Percentiles rank a stretch among this genome's conserved stretches.
Conservation (phyloP, 2,113 vertebrate species). For the Anguilla japonica region DNA sequence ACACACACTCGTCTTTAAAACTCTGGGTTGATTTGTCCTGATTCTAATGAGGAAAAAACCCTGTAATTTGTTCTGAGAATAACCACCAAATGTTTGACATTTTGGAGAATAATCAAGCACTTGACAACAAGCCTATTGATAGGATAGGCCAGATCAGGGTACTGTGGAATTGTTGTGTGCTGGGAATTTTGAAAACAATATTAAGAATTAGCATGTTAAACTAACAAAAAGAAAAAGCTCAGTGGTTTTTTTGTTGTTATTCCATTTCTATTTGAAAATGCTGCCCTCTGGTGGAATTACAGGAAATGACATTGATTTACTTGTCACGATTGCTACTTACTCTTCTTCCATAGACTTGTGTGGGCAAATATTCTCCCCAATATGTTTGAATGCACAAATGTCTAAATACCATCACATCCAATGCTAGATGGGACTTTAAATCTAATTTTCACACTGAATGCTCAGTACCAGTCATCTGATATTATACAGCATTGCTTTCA, state of each 20-base stretch:
- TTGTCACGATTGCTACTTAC: neutral
- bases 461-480: neutral
- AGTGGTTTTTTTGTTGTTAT: neutral
- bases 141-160: neutral
- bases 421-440: too few relatives aligned
- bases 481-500: neutral
- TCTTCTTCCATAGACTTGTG: neutral
- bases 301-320: neutral
- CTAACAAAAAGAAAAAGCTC: neutral
- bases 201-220: neutral
- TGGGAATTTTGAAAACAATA: neutral
- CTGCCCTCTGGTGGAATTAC: slow-evolving; percentile 8
- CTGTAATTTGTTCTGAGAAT: neutral
- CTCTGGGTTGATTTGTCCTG: too few relatives aligned
- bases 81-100: neutral
- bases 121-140: neutral
- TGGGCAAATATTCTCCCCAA: neutral
- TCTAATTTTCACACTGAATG: too few relatives aligned
- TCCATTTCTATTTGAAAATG: neutral
- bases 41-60: neutral
- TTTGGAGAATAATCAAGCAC: neutral
- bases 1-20: neutral
- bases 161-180: neutral
- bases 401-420: too few relatives aligned
- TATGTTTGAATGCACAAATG: neutral